phyloP scores from a whole-genome alignment of 2,888 invertebrate genomes.

The Elysia crispata region DNA sequence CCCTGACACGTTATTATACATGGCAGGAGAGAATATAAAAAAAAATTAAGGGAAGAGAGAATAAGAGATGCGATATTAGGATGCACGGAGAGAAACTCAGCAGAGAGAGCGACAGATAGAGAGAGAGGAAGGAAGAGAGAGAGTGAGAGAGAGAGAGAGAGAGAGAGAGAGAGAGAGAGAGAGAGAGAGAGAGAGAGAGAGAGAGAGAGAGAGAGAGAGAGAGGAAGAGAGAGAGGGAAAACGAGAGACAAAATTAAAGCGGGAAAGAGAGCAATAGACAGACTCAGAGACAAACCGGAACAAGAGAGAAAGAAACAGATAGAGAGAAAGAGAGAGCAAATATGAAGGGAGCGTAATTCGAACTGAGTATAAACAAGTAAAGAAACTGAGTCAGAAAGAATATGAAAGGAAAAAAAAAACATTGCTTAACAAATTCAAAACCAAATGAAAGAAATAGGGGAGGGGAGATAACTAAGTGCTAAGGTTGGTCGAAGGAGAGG shows the following conservation, averaged over 20 bases:
- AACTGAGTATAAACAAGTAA: too few species aligned
- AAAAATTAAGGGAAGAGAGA: background rate
- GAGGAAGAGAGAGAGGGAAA: background rate
- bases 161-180: slow-evolving; percentile 28
- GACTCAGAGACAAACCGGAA: too few species aligned
- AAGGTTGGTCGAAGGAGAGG: too few species aligned
- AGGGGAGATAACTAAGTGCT: too few species aligned
- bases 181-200: slow-evolving; percentile 5
- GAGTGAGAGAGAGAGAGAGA: slow-evolving; percentile 22
- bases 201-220: background rate
- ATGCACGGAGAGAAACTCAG: background rate
- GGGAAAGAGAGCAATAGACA: slow-evolving; percentile 1
- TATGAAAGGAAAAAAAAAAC: too few species aligned
- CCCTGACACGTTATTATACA: too few species aligned
- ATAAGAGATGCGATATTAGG: background rate
- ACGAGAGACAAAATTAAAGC: slow-evolving; percentile 19
- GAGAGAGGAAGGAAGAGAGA: slow-evolving; percentile 24
- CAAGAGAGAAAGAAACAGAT: too few species aligned
- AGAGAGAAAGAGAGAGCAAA: too few species aligned
- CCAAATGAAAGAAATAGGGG: too few species aligned
- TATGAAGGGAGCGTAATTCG: too few species aligned
- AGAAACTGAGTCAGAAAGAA: too few species aligned
- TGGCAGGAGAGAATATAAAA: background rate
- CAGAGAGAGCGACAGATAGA: slow-evolving; percentile 11
- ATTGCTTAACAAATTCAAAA: too few species aligned